These are phyloP conservation scores for Tyto alba DNA, from an alignment of 2,113 vertebrate species.

Conservation along the genomic window DNA sequence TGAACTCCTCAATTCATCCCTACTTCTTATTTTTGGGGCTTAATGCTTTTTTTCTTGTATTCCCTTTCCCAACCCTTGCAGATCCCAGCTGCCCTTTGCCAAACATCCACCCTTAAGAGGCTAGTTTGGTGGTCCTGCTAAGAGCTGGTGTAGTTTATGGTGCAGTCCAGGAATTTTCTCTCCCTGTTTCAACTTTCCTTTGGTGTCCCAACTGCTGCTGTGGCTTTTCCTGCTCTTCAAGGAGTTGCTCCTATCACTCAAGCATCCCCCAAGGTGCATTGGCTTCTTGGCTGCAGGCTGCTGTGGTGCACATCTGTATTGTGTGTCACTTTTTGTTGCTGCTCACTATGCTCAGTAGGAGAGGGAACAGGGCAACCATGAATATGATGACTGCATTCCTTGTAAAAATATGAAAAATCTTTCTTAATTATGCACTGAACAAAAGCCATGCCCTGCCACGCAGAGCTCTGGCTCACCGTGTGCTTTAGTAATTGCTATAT, in stretches of 20 bases:
- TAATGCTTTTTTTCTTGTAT: neutral
- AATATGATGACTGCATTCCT: neutral
- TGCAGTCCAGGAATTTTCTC: neutral
- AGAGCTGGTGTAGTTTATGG: neutral
- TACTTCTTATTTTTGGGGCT: neutral
- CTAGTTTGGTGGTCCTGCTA: neutral
- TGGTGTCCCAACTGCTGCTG: neutral
- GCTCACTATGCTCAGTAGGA: neutral
- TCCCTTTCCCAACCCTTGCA: neutral
- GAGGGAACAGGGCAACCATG: neutral
- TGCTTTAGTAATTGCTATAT: fast-evolving
- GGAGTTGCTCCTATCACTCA: neutral
- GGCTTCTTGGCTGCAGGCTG: neutral
- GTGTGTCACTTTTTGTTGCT: neutral
- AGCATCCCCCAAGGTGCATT: neutral
- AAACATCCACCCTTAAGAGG: neutral
- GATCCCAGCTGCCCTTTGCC: neutral
- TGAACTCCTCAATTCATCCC: neutral
- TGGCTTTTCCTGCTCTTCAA: neutral
- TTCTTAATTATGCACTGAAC: neutral
- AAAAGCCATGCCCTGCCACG: neutral
- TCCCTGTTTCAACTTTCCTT: neutral
- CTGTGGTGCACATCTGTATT: neutral
- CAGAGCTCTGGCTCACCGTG: neutral
- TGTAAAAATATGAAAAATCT: neutral